Percentiles rank a stretch among this genome's conserved stretches.
These are phyloP conservation scores for Polyploca ridens DNA, from an alignment of 2,888 invertebrate species.

Conservation along the genomic window DNA sequence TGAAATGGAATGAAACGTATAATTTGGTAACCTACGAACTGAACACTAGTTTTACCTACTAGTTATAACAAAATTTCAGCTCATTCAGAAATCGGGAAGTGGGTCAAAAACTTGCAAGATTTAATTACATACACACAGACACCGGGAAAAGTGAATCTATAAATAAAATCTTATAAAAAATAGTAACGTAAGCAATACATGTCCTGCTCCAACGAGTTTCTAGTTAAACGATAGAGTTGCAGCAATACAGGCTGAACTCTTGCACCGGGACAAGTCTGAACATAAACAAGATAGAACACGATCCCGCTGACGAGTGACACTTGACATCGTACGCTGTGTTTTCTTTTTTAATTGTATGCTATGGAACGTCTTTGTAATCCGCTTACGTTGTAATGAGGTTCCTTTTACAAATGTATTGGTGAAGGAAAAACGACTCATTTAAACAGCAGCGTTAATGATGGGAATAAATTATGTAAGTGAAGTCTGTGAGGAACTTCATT, in stretches of 20 bases:
- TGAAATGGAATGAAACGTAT: not conserved
- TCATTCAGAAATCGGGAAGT: too few species aligned
- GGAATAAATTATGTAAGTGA: too few species aligned
- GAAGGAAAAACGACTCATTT: not conserved
- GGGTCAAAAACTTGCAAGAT: too few species aligned
- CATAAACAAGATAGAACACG: constrained; percentile 14
- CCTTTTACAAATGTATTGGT: not conserved
- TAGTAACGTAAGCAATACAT: not conserved
- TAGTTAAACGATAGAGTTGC: constrained; percentile 1
- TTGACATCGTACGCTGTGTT: constrained; percentile 13
- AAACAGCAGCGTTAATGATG: too few species aligned
- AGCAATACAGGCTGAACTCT: not conserved
- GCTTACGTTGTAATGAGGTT: not conserved
- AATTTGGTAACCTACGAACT: not conserved
- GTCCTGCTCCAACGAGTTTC: not conserved
- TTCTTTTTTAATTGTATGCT: constrained; percentile 8
- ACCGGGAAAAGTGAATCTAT: not conserved
- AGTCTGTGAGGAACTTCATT: too few species aligned
- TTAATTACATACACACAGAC: too few species aligned
- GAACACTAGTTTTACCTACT: too few species aligned
- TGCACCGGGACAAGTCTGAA: constrained; percentile 12
- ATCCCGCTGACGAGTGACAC: constrained; percentile 12
- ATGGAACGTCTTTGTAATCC: constrained; percentile 6
- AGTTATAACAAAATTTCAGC: too few species aligned
- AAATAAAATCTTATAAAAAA: not conserved